phyloP scores from a whole-genome alignment of 1,140 invertebrate genomes.

The Drosophila ambigua region DNA sequence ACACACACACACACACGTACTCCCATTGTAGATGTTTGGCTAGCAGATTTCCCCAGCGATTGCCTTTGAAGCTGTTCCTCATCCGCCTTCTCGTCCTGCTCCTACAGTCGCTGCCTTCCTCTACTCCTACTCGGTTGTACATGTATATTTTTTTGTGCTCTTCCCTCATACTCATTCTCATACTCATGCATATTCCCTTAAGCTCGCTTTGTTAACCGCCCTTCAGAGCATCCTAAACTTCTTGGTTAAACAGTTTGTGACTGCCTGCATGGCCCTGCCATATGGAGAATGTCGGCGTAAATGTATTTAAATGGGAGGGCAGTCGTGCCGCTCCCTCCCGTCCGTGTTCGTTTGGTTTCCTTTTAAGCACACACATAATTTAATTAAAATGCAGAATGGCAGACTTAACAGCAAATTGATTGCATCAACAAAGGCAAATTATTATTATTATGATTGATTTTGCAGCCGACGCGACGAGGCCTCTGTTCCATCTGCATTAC shows the following conservation, averaged over 20 bases:
- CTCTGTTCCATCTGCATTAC: background rate
- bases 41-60: slow-evolving; percentile 76
- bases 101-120: background rate
- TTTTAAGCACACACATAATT: slow-evolving; percentile 52
- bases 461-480: background rate
- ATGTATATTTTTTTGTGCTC: slow-evolving; percentile 10
- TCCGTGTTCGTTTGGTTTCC: slow-evolving; percentile 25
- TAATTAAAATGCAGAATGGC: slow-evolving; percentile 58
- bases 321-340: background rate
- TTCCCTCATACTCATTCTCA: background rate
- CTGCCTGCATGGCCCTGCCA: background rate
- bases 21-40: slow-evolving; percentile 54
- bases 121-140: background rate
- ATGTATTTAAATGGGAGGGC: slow-evolving; percentile 38
- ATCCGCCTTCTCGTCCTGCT: background rate
- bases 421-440: slow-evolving; percentile 49
- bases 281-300: background rate
- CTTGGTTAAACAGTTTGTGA: slow-evolving; percentile 59
- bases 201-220: slow-evolving; percentile 67
- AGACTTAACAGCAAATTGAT: slow-evolving; percentile 40
- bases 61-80: slow-evolving; percentile 56
- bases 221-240: slow-evolving; percentile 52
- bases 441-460: slow-evolving; percentile 58
- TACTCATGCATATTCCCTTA: slow-evolving; percentile 51
- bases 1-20: background rate